Percentiles rank a stretch among this genome's conserved stretches.
Conservation (phyloP, 2,797 vertebrate species). For the Malurus splendens region DNA sequence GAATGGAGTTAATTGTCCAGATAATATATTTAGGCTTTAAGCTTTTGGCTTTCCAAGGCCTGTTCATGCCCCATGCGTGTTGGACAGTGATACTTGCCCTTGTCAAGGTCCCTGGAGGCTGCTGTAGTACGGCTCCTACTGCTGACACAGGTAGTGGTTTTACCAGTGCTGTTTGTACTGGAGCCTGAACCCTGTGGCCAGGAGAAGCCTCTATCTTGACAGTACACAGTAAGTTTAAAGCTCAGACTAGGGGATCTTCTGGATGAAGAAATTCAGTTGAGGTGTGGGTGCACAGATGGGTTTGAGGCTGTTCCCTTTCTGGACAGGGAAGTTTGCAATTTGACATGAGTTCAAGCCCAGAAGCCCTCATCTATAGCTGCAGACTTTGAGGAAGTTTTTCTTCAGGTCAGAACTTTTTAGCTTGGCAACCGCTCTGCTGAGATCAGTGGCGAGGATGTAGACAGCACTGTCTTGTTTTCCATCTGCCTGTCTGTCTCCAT, state of each 20-base stretch:
- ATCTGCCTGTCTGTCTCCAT: slow-evolving; percentile 57
- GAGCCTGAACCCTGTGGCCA: background rate
- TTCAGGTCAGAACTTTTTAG: slow-evolving; percentile 26
- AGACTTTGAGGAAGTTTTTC: slow-evolving; percentile 18
- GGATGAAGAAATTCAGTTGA: background rate
- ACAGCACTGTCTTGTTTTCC: slow-evolving; percentile 47
- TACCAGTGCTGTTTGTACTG: background rate
- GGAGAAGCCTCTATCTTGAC: background rate
- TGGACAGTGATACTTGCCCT: background rate
- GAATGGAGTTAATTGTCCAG: background rate
- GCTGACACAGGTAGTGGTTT: background rate
- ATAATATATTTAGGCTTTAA: background rate
- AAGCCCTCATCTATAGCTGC: background rate
- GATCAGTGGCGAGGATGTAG: slow-evolving; percentile 29
- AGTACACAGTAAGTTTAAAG: background rate
- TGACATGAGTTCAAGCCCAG: background rate
- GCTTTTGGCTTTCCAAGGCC: background rate
- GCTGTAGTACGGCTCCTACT: background rate
- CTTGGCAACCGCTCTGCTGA: slow-evolving; percentile 14
- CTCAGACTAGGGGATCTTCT: background rate
- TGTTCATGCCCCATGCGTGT: rapidly evolving
- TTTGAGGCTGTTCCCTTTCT: background rate
- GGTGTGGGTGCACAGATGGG: background rate
- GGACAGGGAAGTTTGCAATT: background rate
- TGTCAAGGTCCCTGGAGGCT: background rate